Conservation (phyloP, 2,888 invertebrate genomes). For the Acleris emargana region DNA sequence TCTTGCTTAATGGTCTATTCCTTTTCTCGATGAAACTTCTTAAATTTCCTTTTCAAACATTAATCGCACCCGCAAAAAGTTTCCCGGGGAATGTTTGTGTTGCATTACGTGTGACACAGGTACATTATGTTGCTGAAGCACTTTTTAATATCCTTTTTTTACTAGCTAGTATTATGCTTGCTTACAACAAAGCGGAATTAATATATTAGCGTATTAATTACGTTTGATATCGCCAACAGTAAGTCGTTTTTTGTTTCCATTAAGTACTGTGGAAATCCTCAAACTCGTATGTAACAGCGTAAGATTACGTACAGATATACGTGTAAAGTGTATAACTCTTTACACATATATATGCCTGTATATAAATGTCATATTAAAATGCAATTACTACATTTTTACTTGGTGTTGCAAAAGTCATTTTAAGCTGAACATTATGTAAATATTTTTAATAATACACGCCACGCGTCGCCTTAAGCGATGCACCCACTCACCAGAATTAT, state of each 20-base stretch:
- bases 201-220: neutral
- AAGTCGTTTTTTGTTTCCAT: no score
- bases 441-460: slow-evolving; percentile 49
- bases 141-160: neutral
- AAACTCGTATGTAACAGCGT: no score
- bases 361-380: no score
- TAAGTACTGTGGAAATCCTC: no score
- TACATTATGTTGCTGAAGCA: slow-evolving; percentile 5
- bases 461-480: slow-evolving; percentile 46
- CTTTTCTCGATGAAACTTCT: slow-evolving; percentile 67
- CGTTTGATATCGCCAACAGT: no score
- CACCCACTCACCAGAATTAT: slow-evolving; percentile 65
- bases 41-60: slow-evolving; percentile 61
- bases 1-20: slow-evolving; percentile 76
- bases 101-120: slow-evolving; percentile 24
- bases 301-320: no score
- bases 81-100: slow-evolving; percentile 42
- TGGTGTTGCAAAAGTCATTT: slow-evolving; percentile 26
- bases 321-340: no score
- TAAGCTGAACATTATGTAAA: slow-evolving; percentile 22
- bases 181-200: no score
- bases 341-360: no score
- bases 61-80: slow-evolving; percentile 54
- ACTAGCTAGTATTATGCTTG: neutral
- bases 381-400: slow-evolving; percentile 4